These are phyloP conservation scores for Centropus bengalensis DNA, from an alignment of 2,113 vertebrate genomes.

Conservation along the genomic window DNA sequence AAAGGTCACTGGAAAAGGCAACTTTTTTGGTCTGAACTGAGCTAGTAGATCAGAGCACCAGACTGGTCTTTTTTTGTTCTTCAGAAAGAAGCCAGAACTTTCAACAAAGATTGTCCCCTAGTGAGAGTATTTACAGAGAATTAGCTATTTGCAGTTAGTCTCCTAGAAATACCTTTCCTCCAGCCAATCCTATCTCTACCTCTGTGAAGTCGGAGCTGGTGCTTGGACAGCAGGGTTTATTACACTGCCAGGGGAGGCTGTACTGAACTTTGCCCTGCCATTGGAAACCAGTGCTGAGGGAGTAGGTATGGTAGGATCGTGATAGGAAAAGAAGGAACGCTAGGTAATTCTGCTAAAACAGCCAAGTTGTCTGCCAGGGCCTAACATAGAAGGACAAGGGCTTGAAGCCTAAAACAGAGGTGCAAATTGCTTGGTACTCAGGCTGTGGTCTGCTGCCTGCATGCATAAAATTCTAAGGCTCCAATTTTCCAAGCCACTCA, in stretches of 20 bases:
- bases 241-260: neutral
- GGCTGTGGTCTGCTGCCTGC: slow-evolving; percentile 45
- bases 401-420: slow-evolving; percentile 50
- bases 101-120: neutral
- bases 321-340: slow-evolving; percentile 45
- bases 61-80: neutral
- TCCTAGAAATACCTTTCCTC: neutral
- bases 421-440: slow-evolving; percentile 55
- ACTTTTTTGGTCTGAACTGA: neutral
- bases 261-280: slow-evolving; percentile 20
- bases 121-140: neutral
- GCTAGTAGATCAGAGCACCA: neutral
- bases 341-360: slow-evolving; percentile 52
- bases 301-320: neutral
- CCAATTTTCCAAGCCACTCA: neutral
- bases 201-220: neutral
- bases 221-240: neutral
- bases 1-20: neutral
- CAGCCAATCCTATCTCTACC: neutral
- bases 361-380: slow-evolving; percentile 34
- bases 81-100: neutral
- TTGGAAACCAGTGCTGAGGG: neutral
- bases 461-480: slow-evolving; percentile 56
- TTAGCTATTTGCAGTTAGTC: neutral
- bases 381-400: slow-evolving; percentile 30